Evolutionary conservation across 2,888 invertebrate genomes (phyloP).

Genomic region (Acrocyrtus sp.): DNA sequence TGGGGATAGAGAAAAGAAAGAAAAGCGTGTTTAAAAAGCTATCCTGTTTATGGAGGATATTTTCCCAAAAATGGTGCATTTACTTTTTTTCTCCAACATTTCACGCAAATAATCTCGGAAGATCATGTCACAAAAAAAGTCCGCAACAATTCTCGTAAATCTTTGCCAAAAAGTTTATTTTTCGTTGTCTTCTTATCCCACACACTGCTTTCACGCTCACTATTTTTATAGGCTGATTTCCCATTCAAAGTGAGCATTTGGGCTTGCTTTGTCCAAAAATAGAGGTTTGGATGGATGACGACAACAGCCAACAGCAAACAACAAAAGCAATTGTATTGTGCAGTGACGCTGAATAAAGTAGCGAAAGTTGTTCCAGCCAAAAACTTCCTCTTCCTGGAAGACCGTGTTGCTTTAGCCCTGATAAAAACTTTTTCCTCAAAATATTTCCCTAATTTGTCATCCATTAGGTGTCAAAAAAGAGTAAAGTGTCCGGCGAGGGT

Average conservation of each 20-base stretch:
- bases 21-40: no score
- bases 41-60: no score
- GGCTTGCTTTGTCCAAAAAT: no score
- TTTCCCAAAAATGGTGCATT: no score
- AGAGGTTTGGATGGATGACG: not conserved
- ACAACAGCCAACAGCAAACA: slow-evolving; percentile 9
- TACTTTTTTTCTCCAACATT: slow-evolving; percentile 14
- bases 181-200: slow-evolving; percentile 23
- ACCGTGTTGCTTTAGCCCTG: no score
- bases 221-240: slow-evolving; percentile 15
- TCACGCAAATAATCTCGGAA: slow-evolving; percentile 35
- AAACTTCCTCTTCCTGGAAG: no score
- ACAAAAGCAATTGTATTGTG: slow-evolving; percentile 38
- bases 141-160: slow-evolving; percentile 43
- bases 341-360: slow-evolving; percentile 27
- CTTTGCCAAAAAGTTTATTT: slow-evolving; percentile 42
- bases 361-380: no score
- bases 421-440: no score
- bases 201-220: slow-evolving; percentile 12
- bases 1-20: no score
- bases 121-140: slow-evolving; percentile 42
- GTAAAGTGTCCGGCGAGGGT: no score
- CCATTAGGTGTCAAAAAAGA: slow-evolving; percentile 41
- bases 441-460: slow-evolving; percentile 44
- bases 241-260: slow-evolving; percentile 30